Conservation (phyloP, 2,113 vertebrate species). For the Irena cyanogastra region DNA sequence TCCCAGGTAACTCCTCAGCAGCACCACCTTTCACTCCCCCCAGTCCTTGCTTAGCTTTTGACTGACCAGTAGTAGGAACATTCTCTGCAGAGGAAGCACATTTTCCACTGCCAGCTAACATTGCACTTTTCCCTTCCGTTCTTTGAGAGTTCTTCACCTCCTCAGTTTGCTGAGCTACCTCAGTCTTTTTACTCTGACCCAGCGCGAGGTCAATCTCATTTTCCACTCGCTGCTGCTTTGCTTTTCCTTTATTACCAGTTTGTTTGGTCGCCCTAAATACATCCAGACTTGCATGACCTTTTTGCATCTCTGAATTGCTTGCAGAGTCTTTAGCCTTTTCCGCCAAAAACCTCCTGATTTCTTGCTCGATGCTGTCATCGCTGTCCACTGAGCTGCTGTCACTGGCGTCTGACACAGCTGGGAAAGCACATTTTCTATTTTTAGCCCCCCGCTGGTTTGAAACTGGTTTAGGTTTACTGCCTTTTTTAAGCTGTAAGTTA, state of each 20-base stretch:
- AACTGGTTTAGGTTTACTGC: not conserved
- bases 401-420: slow-evolving; percentile 31
- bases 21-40: not conserved
- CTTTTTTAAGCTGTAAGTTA: not conserved
- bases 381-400: slow-evolving; percentile 91
- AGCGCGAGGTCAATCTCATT: not conserved
- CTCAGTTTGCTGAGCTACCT: not conserved
- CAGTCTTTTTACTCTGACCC: slow-evolving; percentile 63
- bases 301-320: not conserved
- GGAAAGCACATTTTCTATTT: not conserved
- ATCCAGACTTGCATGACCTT: not conserved
- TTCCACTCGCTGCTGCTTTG: not conserved
- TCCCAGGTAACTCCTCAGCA: not conserved
- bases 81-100: not conserved
- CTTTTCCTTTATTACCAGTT: not conserved
- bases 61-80: not conserved
- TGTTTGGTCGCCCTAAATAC: not conserved
- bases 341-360: slow-evolving; percentile 89
- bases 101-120: not conserved
- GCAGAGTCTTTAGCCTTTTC: slow-evolving; percentile 85
- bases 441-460: not conserved
- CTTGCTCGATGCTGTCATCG: slow-evolving; percentile 92
- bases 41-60: slow-evolving; percentile 19
- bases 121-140: not conserved
- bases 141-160: not conserved